phyloP scores from a whole-genome alignment of 2,797 vertebrate species.

The Enteromius paludinosus region DNA sequence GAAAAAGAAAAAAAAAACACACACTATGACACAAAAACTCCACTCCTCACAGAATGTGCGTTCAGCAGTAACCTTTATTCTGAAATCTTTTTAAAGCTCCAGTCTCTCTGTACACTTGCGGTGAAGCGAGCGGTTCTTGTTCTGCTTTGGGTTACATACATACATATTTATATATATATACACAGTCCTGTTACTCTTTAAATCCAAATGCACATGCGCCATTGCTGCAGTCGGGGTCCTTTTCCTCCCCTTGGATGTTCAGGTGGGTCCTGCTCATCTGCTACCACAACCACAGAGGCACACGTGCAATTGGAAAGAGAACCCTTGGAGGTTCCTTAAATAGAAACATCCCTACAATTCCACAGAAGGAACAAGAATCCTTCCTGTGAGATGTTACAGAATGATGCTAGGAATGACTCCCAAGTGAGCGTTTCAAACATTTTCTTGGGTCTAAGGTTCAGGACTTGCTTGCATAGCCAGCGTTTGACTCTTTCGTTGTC shows the following conservation, averaged over 20 bases:
- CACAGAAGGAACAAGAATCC: background rate
- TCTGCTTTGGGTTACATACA: constrained; percentile 55
- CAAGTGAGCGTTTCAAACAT: background rate
- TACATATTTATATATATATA: constrained; percentile 50
- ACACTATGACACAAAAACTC: constrained; percentile 51
- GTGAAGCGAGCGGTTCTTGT: constrained; percentile 68
- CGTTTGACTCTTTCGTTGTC: constrained; percentile 59
- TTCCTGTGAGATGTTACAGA: constrained; percentile 27
- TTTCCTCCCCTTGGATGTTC: background rate
- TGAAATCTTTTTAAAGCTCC: constrained; percentile 66
- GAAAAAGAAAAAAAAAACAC: constrained; percentile 24
- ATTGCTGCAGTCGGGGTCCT: background rate
- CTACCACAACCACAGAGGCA: background rate
- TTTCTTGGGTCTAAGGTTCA: constrained; percentile 61
- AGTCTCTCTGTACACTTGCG: constrained; percentile 70
- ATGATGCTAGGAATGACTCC: constrained; percentile 30
- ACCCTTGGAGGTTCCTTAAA: constrained; percentile 7
- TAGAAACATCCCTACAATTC: constrained; percentile 1
- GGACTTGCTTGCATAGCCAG: constrained; percentile 64
- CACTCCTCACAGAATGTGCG: constrained; percentile 61
- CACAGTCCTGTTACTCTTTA: constrained; percentile 61
- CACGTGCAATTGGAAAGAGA: constrained; percentile 28
- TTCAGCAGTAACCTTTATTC: constrained; percentile 76
- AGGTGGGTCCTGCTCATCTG: background rate
- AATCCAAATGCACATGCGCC: constrained; percentile 13